Evolutionary conservation across 2,888 invertebrate genomes (phyloP), one percentile per base, ranked within the genome.

Genomic region (Osmoderma eremita): DNA sequence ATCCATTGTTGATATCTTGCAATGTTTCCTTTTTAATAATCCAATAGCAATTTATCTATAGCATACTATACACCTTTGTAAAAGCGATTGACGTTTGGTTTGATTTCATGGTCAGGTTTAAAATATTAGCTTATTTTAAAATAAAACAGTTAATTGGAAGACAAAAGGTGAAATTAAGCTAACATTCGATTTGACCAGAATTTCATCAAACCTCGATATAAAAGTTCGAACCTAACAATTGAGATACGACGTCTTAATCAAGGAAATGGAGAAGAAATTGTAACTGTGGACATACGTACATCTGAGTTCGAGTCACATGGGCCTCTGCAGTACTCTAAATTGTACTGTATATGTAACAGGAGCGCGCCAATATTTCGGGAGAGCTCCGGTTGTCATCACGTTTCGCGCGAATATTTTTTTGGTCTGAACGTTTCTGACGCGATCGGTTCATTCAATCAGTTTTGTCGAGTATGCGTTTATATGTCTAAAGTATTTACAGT

Each of bases 401-500:
- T 67, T 53, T 45, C 58, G 58, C 58, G 58, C 45, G 18, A 38
- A 36, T 39, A 24, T 51, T 61, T 48, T 48, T 62, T 67, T 67
- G 70, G 67, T 72, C 70, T 70, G 69, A 70, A 72, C 69, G 71
- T 69, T 69, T 65, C 69, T 69, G 61, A 67, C 72, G 72, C 69
- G 69, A 48, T 65, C 62, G 69, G 68, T 69, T 68, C 70, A 68
- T 67, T 71, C 70, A 70, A 68, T 70, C 69, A 68, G 69, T 69
- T 64, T 71, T 68, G 67, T 72, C 71, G 69, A 73, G 71, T 71
- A 76, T 74, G 75, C 75, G 72, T 77, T 74, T 75, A 75, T 77
- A 74, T 77, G 73, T 76, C 75, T 72, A 72, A 75, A 73, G 75
- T 80, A 79, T 78, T 70, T 80, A 79, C 79, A 79, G 75, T 79